Percentiles rank a stretch among this genome's conserved stretches.
Conservation (phyloP, 2,797 vertebrate genomes). For the Synaphobranchus kaupii region DNA sequence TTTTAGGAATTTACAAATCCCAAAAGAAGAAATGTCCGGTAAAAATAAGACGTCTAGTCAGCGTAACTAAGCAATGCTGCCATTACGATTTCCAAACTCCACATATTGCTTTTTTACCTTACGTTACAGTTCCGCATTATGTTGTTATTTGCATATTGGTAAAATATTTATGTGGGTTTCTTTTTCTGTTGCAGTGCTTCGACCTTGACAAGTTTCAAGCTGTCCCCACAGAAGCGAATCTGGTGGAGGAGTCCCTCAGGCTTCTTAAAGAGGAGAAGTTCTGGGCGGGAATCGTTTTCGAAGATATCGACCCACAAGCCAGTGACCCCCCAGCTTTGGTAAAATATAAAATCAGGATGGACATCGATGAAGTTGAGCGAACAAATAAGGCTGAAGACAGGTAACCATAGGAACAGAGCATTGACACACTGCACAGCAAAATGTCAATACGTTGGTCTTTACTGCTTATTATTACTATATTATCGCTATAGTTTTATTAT, state of each 20-base stretch:
- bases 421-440: not conserved
- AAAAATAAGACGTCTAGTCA: too few species aligned
- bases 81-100: not conserved
- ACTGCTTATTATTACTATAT: not conserved
- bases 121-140: not conserved
- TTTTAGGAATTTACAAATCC: too few species aligned
- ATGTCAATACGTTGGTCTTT: not conserved
- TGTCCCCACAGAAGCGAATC: constrained; percentile 71
- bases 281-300: constrained; percentile 92
- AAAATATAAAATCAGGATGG: constrained; percentile 96
- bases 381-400: constrained; percentile 83
- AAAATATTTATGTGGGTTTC: not conserved
- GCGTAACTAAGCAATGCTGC: not conserved
- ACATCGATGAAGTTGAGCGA: constrained; percentile 87
- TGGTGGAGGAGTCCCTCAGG: constrained; percentile 83
- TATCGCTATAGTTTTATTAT: not conserved
- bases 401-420: constrained; percentile 63
- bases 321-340: constrained; percentile 75
- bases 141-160: not conserved
- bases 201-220: constrained; percentile 92
- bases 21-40: too few species aligned
- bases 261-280: constrained; percentile 83
- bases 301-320: constrained; percentile 69
- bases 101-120: not conserved
- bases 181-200: constrained; percentile 78